A percentile compares a stretch with the other conserved stretches of the same genome.
Evolutionary conservation across 1,140 invertebrate genomes (phyloP).

Genomic region (Elysia chlorotica): DNA sequence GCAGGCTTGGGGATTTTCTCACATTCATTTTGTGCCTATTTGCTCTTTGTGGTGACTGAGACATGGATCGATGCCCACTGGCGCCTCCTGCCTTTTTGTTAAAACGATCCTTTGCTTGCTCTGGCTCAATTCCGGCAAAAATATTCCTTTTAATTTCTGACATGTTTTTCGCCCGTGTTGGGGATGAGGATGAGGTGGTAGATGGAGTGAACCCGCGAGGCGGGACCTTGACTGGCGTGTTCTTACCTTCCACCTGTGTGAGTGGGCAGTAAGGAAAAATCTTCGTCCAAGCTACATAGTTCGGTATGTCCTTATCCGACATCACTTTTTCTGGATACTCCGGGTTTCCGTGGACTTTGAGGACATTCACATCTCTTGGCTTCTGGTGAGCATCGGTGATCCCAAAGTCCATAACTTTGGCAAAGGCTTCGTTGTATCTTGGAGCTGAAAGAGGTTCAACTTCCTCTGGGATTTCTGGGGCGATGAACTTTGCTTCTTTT

Average conservation of each 20-base stretch:
- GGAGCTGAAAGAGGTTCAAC: background rate
- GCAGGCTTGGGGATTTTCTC: too few species aligned
- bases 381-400: background rate
- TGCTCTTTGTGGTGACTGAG: too few species aligned
- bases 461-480: background rate
- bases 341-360: background rate
- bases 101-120: too few species aligned
- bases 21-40: too few species aligned
- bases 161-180: background rate
- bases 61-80: too few species aligned
- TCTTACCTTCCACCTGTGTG: background rate
- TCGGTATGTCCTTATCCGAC: background rate
- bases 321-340: conserved; percentile 1
- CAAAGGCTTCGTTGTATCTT: background rate
- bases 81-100: too few species aligned
- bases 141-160: background rate
- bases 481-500: background rate
- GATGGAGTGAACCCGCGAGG: background rate
- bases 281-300: conserved; percentile 1
- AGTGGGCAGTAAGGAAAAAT: background rate
- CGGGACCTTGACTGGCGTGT: background rate
- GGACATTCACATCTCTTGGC: background rate
- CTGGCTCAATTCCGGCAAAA: background rate
- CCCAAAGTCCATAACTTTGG: background rate
- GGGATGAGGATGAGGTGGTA: background rate